These are phyloP conservation scores for Saturnia japonica DNA, from an alignment of 2,888 invertebrate species.

Conservation along the genomic window DNA sequence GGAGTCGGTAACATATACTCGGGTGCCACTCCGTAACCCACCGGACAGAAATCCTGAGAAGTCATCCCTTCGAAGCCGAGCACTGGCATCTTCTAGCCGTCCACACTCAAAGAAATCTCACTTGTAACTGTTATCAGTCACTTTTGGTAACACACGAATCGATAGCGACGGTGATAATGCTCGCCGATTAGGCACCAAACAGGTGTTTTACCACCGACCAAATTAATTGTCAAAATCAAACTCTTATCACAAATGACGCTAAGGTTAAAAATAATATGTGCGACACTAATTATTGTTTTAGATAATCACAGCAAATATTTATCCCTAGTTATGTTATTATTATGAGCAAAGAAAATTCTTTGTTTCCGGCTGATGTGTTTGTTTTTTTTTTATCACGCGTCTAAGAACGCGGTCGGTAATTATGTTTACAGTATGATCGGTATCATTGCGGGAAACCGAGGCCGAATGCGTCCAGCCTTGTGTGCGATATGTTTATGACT, in stretches of 20 bases:
- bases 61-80: conserved; percentile 66
- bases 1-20: conserved; percentile 57
- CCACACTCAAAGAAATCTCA: conserved; percentile 44
- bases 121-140: conserved; percentile 51
- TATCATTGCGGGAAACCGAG: conserved; percentile 35
- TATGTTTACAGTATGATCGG: conserved; percentile 48
- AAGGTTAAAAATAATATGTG: conserved; percentile 31
- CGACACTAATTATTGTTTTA: conserved; percentile 18
- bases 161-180: conserved; percentile 48
- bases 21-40: conserved; percentile 53
- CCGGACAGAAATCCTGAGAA: conserved; percentile 63
- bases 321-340: neutral
- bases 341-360: conserved; percentile 33
- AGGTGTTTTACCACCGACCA: conserved; percentile 57
- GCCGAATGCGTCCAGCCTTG: conserved; percentile 54
- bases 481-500: conserved; percentile 52
- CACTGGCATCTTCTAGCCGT: conserved; percentile 70
- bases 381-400: conserved; percentile 64
- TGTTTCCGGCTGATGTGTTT: conserved; percentile 59
- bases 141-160: conserved; percentile 40
- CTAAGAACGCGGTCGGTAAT: conserved; percentile 49
- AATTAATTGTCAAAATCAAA: conserved; percentile 44
- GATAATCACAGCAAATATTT: conserved; percentile 46
- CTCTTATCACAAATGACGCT: conserved; percentile 31
- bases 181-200: conserved; percentile 40